These are phyloP conservation scores for Toxotes jaculatrix DNA, from an alignment of 2,113 vertebrate species.

Conservation along the genomic window DNA sequence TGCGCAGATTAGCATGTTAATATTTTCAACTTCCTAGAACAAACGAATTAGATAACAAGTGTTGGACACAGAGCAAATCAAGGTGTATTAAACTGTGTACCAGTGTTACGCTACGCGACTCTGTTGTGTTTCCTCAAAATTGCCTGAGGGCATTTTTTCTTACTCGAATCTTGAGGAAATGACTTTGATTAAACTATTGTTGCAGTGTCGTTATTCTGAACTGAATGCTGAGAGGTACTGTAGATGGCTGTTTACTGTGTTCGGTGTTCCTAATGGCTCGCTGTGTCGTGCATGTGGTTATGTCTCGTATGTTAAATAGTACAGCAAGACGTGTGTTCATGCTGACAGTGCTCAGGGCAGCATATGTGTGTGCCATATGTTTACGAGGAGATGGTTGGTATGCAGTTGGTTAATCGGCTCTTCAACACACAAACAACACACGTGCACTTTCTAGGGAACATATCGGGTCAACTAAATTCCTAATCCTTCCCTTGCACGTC, in stretches of 20 bases:
- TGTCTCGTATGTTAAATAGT: neutral
- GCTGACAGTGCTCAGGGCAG: conserved; percentile 37
- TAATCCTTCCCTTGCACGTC: conserved; percentile 68
- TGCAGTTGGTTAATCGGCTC: conserved; percentile 79
- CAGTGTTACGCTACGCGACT: neutral
- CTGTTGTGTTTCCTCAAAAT: neutral
- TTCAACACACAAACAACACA: conserved; percentile 60
- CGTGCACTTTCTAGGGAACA: conserved; percentile 26
- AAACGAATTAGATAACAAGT: conserved; percentile 13
- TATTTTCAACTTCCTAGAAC: conserved; percentile 52
- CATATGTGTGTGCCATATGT: conserved; percentile 80
- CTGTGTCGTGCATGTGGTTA: conserved; percentile 1
- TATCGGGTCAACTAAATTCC: conserved; percentile 43
- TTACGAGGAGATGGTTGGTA: conserved; percentile 57
- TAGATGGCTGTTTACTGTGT: neutral
- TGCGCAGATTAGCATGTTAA: conserved; percentile 60
- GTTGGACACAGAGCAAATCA: neutral
- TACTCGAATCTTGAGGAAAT: neutral
- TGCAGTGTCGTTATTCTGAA: neutral
- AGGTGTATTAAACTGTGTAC: neutral
- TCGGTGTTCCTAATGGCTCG: neutral
- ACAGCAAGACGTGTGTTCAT: conserved; percentile 24
- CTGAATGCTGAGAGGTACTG: neutral
- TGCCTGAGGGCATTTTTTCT: neutral
- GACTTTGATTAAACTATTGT: neutral